Conservation (phyloP, 2,797 vertebrate species). For the Siniperca scherzeri region DNA sequence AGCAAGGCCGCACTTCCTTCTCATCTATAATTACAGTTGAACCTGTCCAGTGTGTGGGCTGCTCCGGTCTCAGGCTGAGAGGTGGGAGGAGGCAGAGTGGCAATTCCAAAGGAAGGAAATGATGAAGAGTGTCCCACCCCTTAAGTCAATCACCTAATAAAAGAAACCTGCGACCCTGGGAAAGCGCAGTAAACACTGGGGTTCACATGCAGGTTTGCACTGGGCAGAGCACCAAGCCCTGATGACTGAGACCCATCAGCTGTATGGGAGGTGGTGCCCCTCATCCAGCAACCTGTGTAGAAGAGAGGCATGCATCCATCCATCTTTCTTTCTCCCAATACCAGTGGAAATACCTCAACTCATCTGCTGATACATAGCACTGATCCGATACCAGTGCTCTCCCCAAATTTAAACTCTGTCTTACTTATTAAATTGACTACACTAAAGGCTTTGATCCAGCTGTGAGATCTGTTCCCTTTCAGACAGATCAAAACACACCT, state of each 20-base stretch:
- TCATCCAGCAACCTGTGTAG: neutral
- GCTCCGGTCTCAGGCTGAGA: conserved; percentile 15
- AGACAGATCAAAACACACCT: neutral
- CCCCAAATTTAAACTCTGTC: neutral
- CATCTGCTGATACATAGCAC: neutral
- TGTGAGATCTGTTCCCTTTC: neutral
- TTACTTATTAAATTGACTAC: neutral
- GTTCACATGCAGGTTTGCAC: conserved; percentile 52
- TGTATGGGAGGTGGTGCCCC: conserved; percentile 24
- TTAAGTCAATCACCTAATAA: conserved; percentile 73
- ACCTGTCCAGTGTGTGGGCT: conserved; percentile 50
- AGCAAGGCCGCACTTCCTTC: conserved; percentile 39
- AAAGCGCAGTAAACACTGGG: conserved; percentile 67
- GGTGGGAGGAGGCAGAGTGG: conserved; percentile 36
- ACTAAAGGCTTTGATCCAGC: neutral
- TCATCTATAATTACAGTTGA: conserved; percentile 67
- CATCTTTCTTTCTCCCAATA: neutral
- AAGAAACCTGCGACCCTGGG: conserved; percentile 68
- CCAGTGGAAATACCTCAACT: neutral
- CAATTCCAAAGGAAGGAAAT: conserved; percentile 66
- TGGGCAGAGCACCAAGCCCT: conserved; percentile 9
- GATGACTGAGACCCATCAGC: conserved; percentile 16
- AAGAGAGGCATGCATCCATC: neutral
- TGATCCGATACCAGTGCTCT: neutral
- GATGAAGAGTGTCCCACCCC: conserved; percentile 67